Percentiles rank a stretch among this genome's conserved stretches.
Evolutionary conservation across 1,140 invertebrate genomes (phyloP).

Genomic region (Magallana gigas): DNA sequence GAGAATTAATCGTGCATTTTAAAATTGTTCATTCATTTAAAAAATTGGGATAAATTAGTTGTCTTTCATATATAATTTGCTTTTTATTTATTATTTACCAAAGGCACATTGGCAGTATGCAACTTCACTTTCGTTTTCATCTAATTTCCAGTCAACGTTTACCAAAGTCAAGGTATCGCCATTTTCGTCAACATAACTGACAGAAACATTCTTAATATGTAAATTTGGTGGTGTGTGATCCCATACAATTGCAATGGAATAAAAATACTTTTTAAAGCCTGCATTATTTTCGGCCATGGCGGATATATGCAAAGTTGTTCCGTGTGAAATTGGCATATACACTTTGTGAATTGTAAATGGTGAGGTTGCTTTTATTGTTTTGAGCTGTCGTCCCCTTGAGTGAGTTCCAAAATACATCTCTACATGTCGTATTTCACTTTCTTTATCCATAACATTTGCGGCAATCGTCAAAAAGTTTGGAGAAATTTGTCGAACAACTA

Average conservation of each 20-base stretch:
- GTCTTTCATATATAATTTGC: too few relatives aligned
- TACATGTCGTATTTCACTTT: constrained; percentile 50
- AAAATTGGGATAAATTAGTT: too few relatives aligned
- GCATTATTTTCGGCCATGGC: constrained; percentile 53
- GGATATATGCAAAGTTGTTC: constrained; percentile 43
- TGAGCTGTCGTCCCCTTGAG: constrained; percentile 47
- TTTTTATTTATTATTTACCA: constrained; percentile 34
- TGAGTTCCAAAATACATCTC: constrained; percentile 56
- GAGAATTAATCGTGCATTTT: too few relatives aligned
- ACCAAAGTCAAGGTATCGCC: background rate
- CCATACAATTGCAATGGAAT: constrained; percentile 44
- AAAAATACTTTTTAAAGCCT: constrained; percentile 48
- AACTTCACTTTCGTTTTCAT: constrained; percentile 56
- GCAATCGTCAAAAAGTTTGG: constrained; percentile 47
- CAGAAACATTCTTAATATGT: constrained; percentile 1
- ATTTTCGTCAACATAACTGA: constrained; percentile 31
- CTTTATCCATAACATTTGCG: constrained; percentile 48
- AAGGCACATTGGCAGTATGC: constrained; percentile 45
- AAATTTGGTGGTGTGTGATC: constrained; percentile 57
- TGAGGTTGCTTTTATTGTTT: constrained; percentile 22
- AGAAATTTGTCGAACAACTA: constrained; percentile 51
- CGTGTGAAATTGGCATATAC: constrained; percentile 50
- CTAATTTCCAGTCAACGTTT: constrained; percentile 42
- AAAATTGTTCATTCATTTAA: too few relatives aligned
- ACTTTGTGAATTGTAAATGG: constrained; percentile 43